Evolutionary conservation across 2,797 vertebrate genomes (phyloP), one percentile per base, ranked within the genome.

Genomic region (Emydoidea blandingii): DNA sequence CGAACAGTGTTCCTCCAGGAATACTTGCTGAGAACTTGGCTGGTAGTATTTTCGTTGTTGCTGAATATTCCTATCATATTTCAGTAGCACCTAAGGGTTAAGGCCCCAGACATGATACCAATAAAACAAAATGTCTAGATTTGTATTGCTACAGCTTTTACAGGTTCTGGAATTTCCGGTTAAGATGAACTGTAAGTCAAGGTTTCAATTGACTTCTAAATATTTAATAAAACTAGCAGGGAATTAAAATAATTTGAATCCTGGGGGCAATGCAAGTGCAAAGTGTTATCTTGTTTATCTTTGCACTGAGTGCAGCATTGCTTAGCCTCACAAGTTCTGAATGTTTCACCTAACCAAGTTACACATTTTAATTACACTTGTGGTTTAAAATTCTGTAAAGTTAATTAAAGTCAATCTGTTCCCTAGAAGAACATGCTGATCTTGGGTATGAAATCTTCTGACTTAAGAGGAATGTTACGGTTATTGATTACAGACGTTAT

Each of bases 321-420:
- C 3, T 0, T 72, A 50, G 62, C 54, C 50, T 81, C 85, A 56
- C 72, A 53, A 52, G 83, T 78, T 65, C 76, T 89, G 84, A 87
- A 37, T 53, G 44, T 94, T 92, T 95, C 85, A 80, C 90, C 56
- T 68, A 86, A 78, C 6, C 1, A 88, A 91, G 68, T 79, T 76
- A 92, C 90, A 79, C 10, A 15, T 95, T 95, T 93, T 91, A 96
- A 95, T 95, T 91, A 87, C 89, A 92, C 54, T 84, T 54, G 49
- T 79, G 79, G 29, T 86, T 95, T 91, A 88, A 96, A 95, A 90
- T 93, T 92, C 79, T 94, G 83, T 94, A 96, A 23, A 54, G 76
- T 84, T 94, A 83, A 85, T 95, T 96, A 86, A 95, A 96, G 72
- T 56, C 85, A 94, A 31, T 44, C 83, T 83, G 10, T 27, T 96